A percentile compares a stretch with the other conserved stretches of the same genome.
Conservation (phyloP, 2,113 vertebrate species). For the Chaenocephalus aceratus region DNA sequence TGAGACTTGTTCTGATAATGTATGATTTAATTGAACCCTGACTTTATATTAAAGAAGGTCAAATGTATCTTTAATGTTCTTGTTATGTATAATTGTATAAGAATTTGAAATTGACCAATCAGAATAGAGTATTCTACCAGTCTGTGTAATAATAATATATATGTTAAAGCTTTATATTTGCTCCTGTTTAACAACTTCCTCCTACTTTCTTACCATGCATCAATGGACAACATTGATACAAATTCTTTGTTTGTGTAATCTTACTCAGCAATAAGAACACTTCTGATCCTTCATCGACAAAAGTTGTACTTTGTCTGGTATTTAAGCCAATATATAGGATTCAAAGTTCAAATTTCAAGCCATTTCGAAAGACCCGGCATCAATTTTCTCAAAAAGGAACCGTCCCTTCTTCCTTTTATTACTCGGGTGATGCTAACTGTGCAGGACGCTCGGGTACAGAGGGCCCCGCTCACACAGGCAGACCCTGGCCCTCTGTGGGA, state of each 20-base stretch:
- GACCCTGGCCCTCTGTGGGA: slow-evolving; percentile 57
- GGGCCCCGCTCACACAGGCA: slow-evolving; percentile 42
- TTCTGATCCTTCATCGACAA: too few relatives aligned
- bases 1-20: neutral
- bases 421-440: slow-evolving; percentile 50
- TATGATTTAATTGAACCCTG: neutral
- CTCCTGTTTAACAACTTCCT: too few relatives aligned
- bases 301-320: too few relatives aligned
- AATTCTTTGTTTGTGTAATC: too few relatives aligned
- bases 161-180: too few relatives aligned
- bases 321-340: neutral
- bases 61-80: neutral
- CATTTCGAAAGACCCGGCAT: neutral
- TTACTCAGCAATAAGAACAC: too few relatives aligned
- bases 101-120: too few relatives aligned
- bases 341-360: neutral
- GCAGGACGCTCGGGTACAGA: slow-evolving; percentile 41
- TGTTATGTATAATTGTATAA: too few relatives aligned
- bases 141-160: too few relatives aligned
- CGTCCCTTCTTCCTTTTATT: slow-evolving; percentile 25
- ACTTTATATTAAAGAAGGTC: neutral
- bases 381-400: neutral
- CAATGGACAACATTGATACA: too few relatives aligned
- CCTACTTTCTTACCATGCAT: too few relatives aligned
- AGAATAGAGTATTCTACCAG: too few relatives aligned